Percentiles rank a stretch among this genome's conserved stretches.
phyloP scores from a whole-genome alignment of 1,140 invertebrate genomes.

The Yoshiicerus persimilis region DNA sequence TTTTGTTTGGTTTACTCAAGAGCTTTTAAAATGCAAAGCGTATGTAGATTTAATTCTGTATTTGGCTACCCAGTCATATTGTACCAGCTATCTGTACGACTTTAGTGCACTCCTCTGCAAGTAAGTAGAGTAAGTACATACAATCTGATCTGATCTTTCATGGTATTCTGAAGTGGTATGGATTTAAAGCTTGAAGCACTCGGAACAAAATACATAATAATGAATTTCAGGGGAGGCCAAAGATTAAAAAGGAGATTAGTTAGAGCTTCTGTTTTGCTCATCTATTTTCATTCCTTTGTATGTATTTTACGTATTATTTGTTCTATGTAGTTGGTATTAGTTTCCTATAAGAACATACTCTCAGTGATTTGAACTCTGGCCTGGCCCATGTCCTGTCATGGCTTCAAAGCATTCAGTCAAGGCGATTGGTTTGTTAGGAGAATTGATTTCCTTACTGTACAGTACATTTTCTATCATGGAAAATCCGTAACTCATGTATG shows the following conservation, averaged over 20 bases:
- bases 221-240: not conserved
- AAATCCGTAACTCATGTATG: not conserved
- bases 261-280: not conserved
- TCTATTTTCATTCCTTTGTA: not conserved
- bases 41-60: constrained; percentile 2
- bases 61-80: not conserved
- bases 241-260: constrained; percentile 8
- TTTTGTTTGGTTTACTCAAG: constrained; percentile 29
- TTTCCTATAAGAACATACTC: not conserved
- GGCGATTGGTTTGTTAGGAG: not conserved
- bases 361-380: not conserved
- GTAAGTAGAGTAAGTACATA: not conserved
- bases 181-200: not conserved
- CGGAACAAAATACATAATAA: not conserved
- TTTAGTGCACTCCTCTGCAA: not conserved
- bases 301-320: not conserved
- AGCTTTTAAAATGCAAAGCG: constrained; percentile 8
- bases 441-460: not conserved
- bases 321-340: no score
- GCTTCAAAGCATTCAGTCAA: not conserved
- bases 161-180: not conserved
- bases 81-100: not conserved
- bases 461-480: not conserved
- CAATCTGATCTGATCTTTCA: not conserved
- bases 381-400: not conserved